Conservation (phyloP, 2,113 vertebrate species). For the Pollachius pollachius region DNA sequence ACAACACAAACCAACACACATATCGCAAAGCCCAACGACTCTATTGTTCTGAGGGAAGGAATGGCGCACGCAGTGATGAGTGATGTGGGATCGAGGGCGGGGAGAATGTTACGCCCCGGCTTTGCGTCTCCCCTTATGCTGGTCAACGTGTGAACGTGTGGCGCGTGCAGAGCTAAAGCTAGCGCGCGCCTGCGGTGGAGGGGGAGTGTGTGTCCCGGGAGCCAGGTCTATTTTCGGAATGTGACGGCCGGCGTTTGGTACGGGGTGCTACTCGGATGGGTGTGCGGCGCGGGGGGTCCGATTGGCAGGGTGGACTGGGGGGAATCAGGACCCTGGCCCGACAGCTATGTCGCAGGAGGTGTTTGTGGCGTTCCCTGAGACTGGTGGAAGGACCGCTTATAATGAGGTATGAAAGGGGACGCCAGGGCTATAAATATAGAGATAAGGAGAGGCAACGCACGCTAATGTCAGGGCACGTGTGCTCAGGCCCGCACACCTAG, state of each 20-base stretch:
- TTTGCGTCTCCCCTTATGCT: too few relatives aligned
- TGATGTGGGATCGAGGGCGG: too few relatives aligned
- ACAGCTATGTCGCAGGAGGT: constrained; percentile 1
- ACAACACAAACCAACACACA: too few relatives aligned
- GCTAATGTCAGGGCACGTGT: constrained; percentile 34
- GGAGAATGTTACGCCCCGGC: too few relatives aligned
- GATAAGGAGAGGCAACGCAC: background rate
- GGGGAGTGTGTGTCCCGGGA: constrained; percentile 30
- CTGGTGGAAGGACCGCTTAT: constrained; percentile 34
- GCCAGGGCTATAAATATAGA: constrained; percentile 11
- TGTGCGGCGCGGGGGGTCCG: constrained; percentile 29
- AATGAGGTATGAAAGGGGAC: constrained; percentile 33
- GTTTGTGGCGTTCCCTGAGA: constrained; percentile 42
- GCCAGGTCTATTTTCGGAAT: constrained; percentile 41
- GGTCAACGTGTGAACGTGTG: too few relatives aligned
- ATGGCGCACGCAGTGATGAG: too few relatives aligned
- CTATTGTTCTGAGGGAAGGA: too few relatives aligned
- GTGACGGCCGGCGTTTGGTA: constrained; percentile 31
- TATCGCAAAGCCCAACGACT: too few relatives aligned
- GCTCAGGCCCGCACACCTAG: too few relatives aligned
- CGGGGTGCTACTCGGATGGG: constrained; percentile 5
- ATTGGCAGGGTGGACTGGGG: constrained; percentile 13
- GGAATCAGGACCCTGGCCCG: constrained; percentile 16
- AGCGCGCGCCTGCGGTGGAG: too few relatives aligned
- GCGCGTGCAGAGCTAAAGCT: too few relatives aligned